Evolutionary conservation across 2,113 vertebrate species (phyloP).

Genomic region (Prochilodus magdalenae): DNA sequence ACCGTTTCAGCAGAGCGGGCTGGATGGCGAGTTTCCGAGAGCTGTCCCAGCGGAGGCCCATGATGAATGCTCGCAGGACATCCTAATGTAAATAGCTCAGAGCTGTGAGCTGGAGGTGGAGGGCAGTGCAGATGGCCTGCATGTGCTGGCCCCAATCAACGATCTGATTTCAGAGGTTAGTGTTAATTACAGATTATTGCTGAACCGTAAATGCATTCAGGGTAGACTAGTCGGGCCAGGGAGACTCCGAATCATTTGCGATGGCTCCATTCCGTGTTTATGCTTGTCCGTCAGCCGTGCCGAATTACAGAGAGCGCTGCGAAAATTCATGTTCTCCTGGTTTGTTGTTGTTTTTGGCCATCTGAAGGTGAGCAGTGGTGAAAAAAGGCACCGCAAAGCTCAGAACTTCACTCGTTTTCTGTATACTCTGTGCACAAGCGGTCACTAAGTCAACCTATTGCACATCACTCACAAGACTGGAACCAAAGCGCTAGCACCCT

Average conservation of each 20-base stretch:
- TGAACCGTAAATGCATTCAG: constrained; percentile 51
- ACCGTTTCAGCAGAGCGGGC: constrained; percentile 37
- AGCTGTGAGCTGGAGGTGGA: constrained; percentile 27
- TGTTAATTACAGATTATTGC: constrained; percentile 64
- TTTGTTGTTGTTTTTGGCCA: background rate
- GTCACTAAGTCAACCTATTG: background rate
- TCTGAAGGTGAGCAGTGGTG: background rate
- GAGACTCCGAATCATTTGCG: constrained; percentile 47
- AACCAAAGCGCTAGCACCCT: background rate
- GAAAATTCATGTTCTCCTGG: constrained; percentile 31
- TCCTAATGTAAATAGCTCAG: constrained; percentile 55
- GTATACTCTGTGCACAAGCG: background rate
- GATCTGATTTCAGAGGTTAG: constrained; percentile 54
- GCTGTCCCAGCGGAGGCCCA: constrained; percentile 25
- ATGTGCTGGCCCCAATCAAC: constrained; percentile 58
- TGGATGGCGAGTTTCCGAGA: constrained; percentile 27
- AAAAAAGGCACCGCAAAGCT: background rate
- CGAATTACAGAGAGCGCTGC: constrained; percentile 22
- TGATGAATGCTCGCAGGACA: constrained; percentile 53
- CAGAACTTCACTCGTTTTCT: background rate
- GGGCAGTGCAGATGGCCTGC: constrained; percentile 50
- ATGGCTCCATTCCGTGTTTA: constrained; percentile 31
- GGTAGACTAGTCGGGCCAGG: constrained; percentile 47
- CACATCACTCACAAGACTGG: constrained; percentile 6
- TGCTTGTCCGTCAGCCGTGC: constrained; percentile 14